phyloP scores from a whole-genome alignment of 1,140 invertebrate genomes.

The Zaprionus tsacasi region DNA sequence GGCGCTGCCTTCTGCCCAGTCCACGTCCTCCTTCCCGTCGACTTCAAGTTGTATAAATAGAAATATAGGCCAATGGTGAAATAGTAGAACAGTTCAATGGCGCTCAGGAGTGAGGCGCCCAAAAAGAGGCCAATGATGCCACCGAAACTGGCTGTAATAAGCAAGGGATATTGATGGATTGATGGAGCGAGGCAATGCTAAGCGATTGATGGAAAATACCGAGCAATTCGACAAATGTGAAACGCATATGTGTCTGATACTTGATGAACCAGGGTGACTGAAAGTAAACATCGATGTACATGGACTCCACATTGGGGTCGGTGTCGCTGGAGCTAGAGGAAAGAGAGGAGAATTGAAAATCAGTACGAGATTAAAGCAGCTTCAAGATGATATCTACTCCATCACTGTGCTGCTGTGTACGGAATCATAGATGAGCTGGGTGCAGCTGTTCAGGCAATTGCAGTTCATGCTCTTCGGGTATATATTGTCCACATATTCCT shows the following conservation, averaged over 20 bases:
- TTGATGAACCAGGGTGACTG: conserved; percentile 64
- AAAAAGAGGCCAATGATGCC: conserved; percentile 83
- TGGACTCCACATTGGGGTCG: conserved; percentile 8
- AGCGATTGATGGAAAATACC: conserved; percentile 41
- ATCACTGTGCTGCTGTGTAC: conserved; percentile 39
- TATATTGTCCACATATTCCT: conserved; percentile 53
- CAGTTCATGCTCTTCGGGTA: conserved; percentile 64
- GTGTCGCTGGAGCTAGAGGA: conserved; percentile 39
- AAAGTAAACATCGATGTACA: conserved; percentile 68
- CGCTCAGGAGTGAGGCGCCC: conserved; percentile 83
- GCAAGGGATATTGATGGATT: neutral
- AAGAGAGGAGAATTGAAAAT: neutral
- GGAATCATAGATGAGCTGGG: conserved; percentile 61
- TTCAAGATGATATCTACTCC: conserved; percentile 41
- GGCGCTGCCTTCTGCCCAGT: too few relatives aligned
- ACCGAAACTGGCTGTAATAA: conserved; percentile 74
- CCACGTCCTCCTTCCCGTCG: neutral
- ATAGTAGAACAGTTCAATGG: conserved; percentile 81
- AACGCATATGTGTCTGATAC: conserved; percentile 71
- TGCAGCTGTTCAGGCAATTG: conserved; percentile 69
- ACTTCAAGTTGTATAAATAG: conserved; percentile 34
- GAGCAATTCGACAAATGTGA: conserved; percentile 74
- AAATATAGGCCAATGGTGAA: conserved; percentile 76
- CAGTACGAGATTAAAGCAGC: neutral
- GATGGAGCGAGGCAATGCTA: neutral